Conservation (phyloP, 2,113 vertebrate genomes). For the Sphaerodactylus townsendi region DNA sequence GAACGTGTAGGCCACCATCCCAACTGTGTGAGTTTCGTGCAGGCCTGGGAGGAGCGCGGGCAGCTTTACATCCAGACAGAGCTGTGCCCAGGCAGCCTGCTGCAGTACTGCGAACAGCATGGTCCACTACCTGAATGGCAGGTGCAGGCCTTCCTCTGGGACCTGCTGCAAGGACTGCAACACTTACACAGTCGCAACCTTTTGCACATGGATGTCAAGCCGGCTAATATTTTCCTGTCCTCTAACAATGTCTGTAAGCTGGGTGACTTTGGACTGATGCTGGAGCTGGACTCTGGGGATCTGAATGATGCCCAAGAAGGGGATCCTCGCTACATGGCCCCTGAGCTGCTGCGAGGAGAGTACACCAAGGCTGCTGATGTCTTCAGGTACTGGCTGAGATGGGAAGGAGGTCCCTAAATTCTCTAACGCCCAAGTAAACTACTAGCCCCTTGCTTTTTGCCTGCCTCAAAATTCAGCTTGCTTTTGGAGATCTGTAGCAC, state of each 20-base stretch:
- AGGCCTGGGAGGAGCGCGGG: slow-evolving; percentile 87
- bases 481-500: no score
- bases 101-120: slow-evolving; percentile 80
- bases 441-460: neutral
- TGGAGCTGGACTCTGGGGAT: slow-evolving; percentile 69
- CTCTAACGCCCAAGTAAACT: neutral
- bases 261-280: slow-evolving; percentile 87
- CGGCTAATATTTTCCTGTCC: slow-evolving; percentile 87
- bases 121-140: slow-evolving; percentile 75
- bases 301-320: slow-evolving; percentile 81
- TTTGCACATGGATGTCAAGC: slow-evolving; percentile 88
- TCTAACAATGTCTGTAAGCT: slow-evolving; percentile 83
- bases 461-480: neutral
- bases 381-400: slow-evolving; percentile 81
- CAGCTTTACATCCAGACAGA: slow-evolving; percentile 90
- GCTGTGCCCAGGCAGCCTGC: slow-evolving; percentile 83
- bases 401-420: neutral
- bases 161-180: slow-evolving; percentile 81
- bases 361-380: slow-evolving; percentile 86
- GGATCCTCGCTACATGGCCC: slow-evolving; percentile 91
- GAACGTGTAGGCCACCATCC: slow-evolving; percentile 84
- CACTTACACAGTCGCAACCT: slow-evolving; percentile 83
- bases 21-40: slow-evolving; percentile 80
- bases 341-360: slow-evolving; percentile 83
- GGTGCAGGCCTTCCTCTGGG: slow-evolving; percentile 84